Evolutionary conservation across 23 tunicate species (phyloP), one percentile per base, ranked within the genome.

Genomic region (Halocynthia roretzi): DNA sequence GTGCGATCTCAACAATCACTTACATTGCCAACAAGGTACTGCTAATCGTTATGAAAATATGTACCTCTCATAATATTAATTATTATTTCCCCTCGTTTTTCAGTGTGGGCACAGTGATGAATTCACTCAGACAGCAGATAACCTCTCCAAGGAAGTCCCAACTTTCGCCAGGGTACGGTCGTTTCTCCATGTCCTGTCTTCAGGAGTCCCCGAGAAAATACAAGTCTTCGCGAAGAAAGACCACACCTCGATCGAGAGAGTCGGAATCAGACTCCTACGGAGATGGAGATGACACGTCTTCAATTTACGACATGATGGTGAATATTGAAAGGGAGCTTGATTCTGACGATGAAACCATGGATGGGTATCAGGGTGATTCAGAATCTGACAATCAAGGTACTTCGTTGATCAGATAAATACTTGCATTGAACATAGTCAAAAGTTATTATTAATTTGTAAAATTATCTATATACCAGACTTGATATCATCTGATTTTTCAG

Each of bases 311-410:
- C 70, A 65, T 65, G 70, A 65, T 65, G 70, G 9, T 65, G 19
- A 65, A 65, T 65, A 65, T 65, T 65, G 70, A 65, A 20, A 40
- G 70, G 31, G 70, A 40, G 15, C 70, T 65, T 48, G 81, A 75
- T 50, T 23, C 55, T 8, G 75, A 79, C 51, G 84, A 85, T 51
- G 92, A 86, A 14, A 65, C 86, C 55, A 72, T 79, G 7, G 96
- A 80, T 44, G 96, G 96, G 6, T 90, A 90, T 71, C 91, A 90
- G 19, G 96, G 85, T 5, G 96, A 76, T 50, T 80, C 96, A 6
- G 96, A 90, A 54, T 54, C 85, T 71, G 93, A 82, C 63, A 62
- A 72, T 8, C 51, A 75, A 71, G 68, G 61, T 62, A 52, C 61
- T 63, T 61, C 63, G 21, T 68, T 62, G 70, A 70, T 11, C 17